Conservation (phyloP, 2,797 vertebrate genomes). For the Silurus lanzhouensis region DNA sequence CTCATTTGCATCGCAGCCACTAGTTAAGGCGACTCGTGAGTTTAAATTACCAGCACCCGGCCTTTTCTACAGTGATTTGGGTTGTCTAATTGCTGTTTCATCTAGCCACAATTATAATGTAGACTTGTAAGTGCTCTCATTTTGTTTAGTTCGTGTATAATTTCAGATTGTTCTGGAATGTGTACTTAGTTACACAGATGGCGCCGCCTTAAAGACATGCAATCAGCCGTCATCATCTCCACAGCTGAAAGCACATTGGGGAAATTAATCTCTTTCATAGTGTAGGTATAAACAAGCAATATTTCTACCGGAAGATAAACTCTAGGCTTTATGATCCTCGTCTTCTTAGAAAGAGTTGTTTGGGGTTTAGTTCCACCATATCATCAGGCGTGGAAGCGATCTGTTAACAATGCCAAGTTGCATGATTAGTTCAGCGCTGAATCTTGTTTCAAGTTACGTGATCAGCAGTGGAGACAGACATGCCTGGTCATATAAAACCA, state of each 20-base stretch:
- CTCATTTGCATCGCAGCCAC: background rate
- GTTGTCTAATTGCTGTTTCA: constrained; percentile 25
- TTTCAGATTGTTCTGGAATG: constrained; percentile 20
- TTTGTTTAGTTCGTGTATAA: constrained; percentile 8
- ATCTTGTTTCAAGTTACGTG: background rate
- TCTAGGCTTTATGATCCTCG: background rate
- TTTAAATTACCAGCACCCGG: background rate
- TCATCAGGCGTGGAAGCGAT: background rate
- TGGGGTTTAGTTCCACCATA: background rate
- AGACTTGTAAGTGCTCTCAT: constrained; percentile 10
- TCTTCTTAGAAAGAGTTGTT: background rate
- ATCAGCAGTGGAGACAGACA: background rate
- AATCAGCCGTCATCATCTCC: background rate
- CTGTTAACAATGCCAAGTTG: too few species aligned
- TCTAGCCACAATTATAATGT: constrained; percentile 11
- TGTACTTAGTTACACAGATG: constrained; percentile 23
- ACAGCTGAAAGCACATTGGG: constrained; percentile 13
- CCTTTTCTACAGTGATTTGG: background rate
- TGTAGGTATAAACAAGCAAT: constrained; percentile 6
- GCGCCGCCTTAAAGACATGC: constrained; percentile 5
- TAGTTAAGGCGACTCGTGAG: background rate
- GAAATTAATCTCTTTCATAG: background rate
- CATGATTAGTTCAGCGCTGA: background rate
- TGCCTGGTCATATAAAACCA: background rate
- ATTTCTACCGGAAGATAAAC: background rate